These are phyloP conservation scores for Papilio glaucus DNA, from an alignment of 1,140 invertebrate genomes.

Conservation along the genomic window DNA sequence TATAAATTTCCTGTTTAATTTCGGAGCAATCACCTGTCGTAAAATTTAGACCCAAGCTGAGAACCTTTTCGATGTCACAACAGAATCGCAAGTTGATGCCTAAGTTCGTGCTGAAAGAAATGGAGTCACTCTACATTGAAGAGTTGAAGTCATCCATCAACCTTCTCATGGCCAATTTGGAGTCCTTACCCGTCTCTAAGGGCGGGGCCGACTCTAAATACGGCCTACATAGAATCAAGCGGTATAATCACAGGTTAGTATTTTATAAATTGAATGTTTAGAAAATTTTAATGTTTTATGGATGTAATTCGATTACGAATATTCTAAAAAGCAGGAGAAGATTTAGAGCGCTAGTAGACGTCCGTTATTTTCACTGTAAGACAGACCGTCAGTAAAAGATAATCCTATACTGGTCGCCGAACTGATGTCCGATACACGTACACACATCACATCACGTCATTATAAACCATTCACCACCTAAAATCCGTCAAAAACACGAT, in stretches of 20 bases:
- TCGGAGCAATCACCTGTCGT: too few relatives aligned
- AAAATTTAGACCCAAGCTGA: too few relatives aligned
- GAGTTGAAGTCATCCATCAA: slow-evolving; percentile 99
- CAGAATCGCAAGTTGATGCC: slow-evolving; percentile 99
- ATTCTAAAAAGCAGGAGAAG: not conserved
- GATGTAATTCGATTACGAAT: not conserved
- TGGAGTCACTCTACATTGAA: slow-evolving; percentile 99
- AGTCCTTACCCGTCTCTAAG: slow-evolving; percentile 99
- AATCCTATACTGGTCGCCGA: too few relatives aligned
- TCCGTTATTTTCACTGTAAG: too few relatives aligned
- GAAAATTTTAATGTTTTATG: not conserved
- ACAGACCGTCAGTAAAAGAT: too few relatives aligned
- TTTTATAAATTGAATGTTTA: slow-evolving; percentile 15
- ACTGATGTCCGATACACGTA: too few relatives aligned
- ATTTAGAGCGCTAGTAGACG: too few relatives aligned
- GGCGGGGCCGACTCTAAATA: slow-evolving; percentile 98
- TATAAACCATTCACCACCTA: too few relatives aligned
- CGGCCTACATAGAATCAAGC: slow-evolving; percentile 95
- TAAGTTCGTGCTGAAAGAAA: slow-evolving; percentile 99
- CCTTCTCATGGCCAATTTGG: slow-evolving; percentile 98
- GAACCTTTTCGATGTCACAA: too few relatives aligned
- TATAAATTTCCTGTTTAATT: too few relatives aligned
- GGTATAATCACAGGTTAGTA: slow-evolving; percentile 96
- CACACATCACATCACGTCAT: too few relatives aligned
- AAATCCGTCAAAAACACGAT: too few relatives aligned